These are phyloP conservation scores for Vulpes lagopus DNA, from an alignment of 2,113 vertebrate genomes.

Conservation along the genomic window DNA sequence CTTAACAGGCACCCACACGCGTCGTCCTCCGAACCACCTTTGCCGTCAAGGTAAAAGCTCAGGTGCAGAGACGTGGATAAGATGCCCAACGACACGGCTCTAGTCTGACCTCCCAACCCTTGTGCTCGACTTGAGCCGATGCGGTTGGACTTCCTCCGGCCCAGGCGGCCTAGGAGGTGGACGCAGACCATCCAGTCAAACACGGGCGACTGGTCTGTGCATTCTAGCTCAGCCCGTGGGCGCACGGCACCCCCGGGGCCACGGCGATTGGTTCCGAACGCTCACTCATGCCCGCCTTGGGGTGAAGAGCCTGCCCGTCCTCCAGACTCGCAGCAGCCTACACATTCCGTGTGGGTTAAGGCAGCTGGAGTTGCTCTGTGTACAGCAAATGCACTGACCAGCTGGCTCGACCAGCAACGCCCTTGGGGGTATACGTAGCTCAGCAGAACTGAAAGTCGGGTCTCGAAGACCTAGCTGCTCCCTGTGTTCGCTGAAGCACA, in stretches of 20 bases:
- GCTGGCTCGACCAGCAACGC: neutral
- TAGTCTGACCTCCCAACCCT: neutral
- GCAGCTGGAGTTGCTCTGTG: neutral
- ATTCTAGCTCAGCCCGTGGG: neutral
- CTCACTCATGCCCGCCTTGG: neutral
- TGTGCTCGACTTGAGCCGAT: accelerated
- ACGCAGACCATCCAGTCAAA: neutral
- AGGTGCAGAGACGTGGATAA: neutral
- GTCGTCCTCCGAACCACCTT: neutral
- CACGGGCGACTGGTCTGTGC: neutral
- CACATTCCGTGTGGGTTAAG: neutral
- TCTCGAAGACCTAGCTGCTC: neutral
- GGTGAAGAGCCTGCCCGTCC: neutral
- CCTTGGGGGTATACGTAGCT: neutral
- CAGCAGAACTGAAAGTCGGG: neutral
- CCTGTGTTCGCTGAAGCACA: neutral
- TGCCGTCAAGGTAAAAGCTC: neutral
- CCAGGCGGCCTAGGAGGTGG: neutral
- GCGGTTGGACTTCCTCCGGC: neutral
- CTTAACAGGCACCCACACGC: neutral
- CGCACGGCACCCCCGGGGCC: neutral
- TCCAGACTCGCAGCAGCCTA: neutral
- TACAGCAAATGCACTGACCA: neutral
- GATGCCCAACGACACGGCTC: neutral
- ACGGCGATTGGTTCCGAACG: neutral